Evolutionary conservation across 2,888 invertebrate species (phyloP).

Genomic region (Leucozona laternaria): DNA sequence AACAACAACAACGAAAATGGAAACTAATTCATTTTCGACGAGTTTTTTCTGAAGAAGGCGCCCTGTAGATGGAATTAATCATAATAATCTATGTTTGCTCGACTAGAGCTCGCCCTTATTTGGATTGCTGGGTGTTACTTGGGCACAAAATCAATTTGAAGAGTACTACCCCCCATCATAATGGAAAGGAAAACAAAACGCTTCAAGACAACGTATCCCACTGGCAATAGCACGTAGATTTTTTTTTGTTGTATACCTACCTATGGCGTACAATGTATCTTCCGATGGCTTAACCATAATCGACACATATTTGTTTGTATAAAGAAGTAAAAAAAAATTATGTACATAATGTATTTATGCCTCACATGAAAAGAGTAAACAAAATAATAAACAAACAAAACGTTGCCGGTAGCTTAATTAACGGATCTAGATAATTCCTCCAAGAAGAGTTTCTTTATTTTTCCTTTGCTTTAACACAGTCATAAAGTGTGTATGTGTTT

Average conservation of each 20-base stretch:
- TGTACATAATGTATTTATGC: background rate
- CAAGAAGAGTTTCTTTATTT: slow-evolving; percentile 32
- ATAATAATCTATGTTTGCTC: slow-evolving; percentile 57
- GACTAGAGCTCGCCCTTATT: slow-evolving; percentile 48
- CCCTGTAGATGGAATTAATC: slow-evolving; percentile 56
- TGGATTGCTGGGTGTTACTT: slow-evolving; percentile 51
- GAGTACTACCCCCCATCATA: slow-evolving; percentile 17
- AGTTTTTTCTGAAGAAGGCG: slow-evolving; percentile 30
- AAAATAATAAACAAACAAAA: slow-evolving; percentile 18
- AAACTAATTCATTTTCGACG: slow-evolving; percentile 72
- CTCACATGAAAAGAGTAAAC: background rate
- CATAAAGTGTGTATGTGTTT: background rate
- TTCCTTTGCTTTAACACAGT: background rate
- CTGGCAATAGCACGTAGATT: background rate
- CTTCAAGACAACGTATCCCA: slow-evolving; percentile 24
- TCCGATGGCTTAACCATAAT: slow-evolving; percentile 53
- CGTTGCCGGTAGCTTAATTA: slow-evolving; percentile 56
- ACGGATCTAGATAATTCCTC: slow-evolving; percentile 58
- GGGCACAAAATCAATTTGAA: slow-evolving; percentile 70
- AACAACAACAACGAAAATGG: slow-evolving; percentile 47
- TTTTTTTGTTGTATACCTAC: no score
- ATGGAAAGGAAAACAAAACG: slow-evolving; percentile 9
- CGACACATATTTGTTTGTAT: slow-evolving; percentile 27
- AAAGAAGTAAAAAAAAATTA: background rate
- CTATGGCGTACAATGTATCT: slow-evolving; percentile 26